Conservation (phyloP, 1,140 invertebrate genomes). For the Tetranychus urticae region DNA sequence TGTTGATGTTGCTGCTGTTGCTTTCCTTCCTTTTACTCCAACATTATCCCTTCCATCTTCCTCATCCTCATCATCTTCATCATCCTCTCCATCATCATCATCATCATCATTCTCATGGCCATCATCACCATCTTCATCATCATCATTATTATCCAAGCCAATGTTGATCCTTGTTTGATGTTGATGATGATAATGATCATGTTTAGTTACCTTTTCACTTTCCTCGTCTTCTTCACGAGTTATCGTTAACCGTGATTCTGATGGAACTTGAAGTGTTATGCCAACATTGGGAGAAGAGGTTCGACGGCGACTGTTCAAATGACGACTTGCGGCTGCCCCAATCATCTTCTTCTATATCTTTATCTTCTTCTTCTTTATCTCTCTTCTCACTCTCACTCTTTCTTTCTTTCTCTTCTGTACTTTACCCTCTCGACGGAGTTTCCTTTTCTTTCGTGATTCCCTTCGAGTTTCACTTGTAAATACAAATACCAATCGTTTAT, state of each 20-base stretch:
- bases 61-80: background rate
- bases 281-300: constrained; percentile 10
- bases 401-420: background rate
- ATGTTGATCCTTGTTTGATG: too few relatives aligned
- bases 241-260: background rate
- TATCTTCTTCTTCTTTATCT: background rate
- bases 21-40: background rate
- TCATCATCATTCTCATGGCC: background rate
- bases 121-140: too few relatives aligned
- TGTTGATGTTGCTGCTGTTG: background rate
- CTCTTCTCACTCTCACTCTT: background rate
- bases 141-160: too few relatives aligned
- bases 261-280: background rate
- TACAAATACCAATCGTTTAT: background rate
- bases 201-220: background rate
- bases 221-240: background rate
- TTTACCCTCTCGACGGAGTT: background rate
- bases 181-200: too few relatives aligned
- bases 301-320: constrained; percentile 9
- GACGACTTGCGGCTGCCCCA: constrained; percentile 10
- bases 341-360: constrained; percentile 6
- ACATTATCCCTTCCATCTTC: background rate
- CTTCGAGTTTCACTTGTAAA: background rate
- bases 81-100: background rate
- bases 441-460: background rate